Base-by-base conservation (phyloP, 1,140 invertebrate genomes). In the Acromyrmex charruanus region DNA sequence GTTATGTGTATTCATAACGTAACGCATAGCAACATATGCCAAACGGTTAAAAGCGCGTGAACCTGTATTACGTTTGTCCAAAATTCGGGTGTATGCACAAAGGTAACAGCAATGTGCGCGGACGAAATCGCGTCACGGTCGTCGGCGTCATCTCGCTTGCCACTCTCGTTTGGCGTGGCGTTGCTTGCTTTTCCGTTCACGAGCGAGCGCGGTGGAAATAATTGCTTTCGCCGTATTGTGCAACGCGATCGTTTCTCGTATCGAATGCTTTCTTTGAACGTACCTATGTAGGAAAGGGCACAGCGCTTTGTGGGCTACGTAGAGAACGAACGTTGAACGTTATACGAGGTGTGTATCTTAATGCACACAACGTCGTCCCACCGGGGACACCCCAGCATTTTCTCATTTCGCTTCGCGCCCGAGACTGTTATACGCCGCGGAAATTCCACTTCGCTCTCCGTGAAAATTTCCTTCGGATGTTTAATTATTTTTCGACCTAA, bases 191-290 rank as follows among this genome's bases (percentile, higher is more conserved):
- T 87, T 80, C 88, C 58, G 68, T 89, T 89, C 71, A 59, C 88
- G 84, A 63, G 25, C 7, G 58, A 53, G 21, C 59, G 55, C 61
- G 44, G 51, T 72, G 75, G 66, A 61, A 89, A 82, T 89, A 87
- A 89, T 87, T 87, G 88, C 84, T 89, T 82, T 89, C 55, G 88
- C 63, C 49, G 85, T 61, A 87, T 89, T 89, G 88, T 89, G 88
- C 84, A 86, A 89, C 58, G 84, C 84, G 82, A 86, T 89, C 77
- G 82, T 72, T 84, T 61, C 69, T 84, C 69, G 55, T 63, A 84
- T 84, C 80, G 80, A 75, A 51, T 58, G 69, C 61, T 84, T 84
- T 84, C 80, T 82, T 84, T 75, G 69, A 84, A 25, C 49, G 21
- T 44, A 68, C 31, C 31, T 35, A 35, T 14, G 44, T 39, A n/a